Evolutionary conservation across 1,140 invertebrate species (phyloP).

Genomic region (Choristoneura fumiferana): DNA sequence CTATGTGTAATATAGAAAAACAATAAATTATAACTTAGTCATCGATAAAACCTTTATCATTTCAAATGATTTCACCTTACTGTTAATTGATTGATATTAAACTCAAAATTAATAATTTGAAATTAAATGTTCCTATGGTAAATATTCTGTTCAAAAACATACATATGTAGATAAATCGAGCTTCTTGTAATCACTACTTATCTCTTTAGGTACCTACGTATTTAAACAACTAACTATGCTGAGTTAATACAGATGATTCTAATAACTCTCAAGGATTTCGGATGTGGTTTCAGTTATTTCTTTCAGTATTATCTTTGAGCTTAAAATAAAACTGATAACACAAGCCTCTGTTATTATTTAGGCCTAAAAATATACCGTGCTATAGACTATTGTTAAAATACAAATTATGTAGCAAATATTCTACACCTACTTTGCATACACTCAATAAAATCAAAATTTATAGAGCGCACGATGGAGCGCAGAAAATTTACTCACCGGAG

Average conservation of each 20-base stretch:
- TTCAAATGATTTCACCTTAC: slow-evolving; percentile 4
- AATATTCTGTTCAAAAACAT: no score
- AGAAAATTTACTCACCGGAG: slow-evolving; percentile 57
- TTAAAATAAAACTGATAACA: background rate
- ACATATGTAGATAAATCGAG: no score
- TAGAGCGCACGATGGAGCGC: background rate
- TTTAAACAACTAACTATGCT: background rate
- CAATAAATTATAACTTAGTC: no score
- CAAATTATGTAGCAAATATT: background rate
- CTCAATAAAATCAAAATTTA: background rate
- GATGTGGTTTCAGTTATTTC: background rate
- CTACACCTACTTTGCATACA: background rate
- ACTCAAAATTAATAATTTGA: no score
- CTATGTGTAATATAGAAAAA: no score
- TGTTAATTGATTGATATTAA: background rate
- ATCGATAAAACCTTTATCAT: background rate
- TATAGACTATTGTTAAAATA: background rate
- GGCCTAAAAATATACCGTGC: background rate
- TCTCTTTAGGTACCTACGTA: slow-evolving; percentile 10
- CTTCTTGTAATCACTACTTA: no score
- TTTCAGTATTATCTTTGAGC: background rate
- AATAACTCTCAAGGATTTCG: background rate
- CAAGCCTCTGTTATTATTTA: background rate
- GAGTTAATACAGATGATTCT: slow-evolving; percentile 7
- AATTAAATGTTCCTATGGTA: no score